Base-by-base conservation (phyloP, 2,797 vertebrate species). In the Clarias pachynema region DNA sequence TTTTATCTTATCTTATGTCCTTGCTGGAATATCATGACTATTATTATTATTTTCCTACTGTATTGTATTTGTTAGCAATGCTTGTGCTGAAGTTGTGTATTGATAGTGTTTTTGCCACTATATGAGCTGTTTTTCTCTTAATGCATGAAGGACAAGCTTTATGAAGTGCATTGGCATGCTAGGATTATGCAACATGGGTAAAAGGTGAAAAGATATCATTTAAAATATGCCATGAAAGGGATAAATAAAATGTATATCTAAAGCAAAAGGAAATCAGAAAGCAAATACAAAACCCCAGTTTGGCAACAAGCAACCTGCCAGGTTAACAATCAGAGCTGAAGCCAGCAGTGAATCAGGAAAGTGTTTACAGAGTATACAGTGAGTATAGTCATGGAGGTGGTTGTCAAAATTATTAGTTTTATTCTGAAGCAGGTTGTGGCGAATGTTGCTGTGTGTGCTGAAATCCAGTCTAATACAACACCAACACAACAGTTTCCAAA, bases 281-380 rank as follows among this genome's bases (percentile, higher is more conserved):
- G 57, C 60, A 49, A 65, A 65, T 65, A 80, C 15, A 65, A 49
- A 20, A 66, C 3, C 60, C 60, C 9, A 66, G 26, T 65, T 44
- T 44, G 78, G 24, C 40, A 49, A 1, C 22, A n/a, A 49, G 8
- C 56, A 80, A 49, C n/a, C 37, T 80, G 78, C 16, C 37, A 68
- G 56, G 53, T 56, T 82, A 65, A 22, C 18, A 49, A 1, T 75
- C 10, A 81, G 0, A 49, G 53, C 62, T 49, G 70, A 77, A 79
- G 84, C 26, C 84, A 69, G n/a, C n/a, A 79, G 37, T 65, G 15
- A 80, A 65, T 60, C 40, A 73, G 62, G 62, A 80, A 66, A 66
- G 79, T n/a, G 22, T 63, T 79, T 40, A 79, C 59, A 66, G 79
- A 18, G 22, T 63, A 63, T 40, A 79, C 59, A 63, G 59, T 66